Percentiles rank a stretch among this genome's conserved stretches.
Evolutionary conservation across 2,797 vertebrate genomes (phyloP).

Genomic region (Cryptoblepharus egeriae): DNA sequence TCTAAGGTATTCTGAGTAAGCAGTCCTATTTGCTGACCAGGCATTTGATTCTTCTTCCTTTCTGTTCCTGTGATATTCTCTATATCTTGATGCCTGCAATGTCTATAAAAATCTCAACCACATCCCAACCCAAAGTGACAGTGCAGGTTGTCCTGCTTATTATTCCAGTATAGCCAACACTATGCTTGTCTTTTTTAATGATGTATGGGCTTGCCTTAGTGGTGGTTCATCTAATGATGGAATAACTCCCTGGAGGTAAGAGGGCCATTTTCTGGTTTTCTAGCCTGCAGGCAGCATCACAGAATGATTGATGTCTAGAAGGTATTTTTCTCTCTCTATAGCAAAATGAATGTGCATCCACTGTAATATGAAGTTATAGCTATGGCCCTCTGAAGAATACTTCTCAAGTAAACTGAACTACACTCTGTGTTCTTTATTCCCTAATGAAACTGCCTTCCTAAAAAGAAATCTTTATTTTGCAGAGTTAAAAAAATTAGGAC

Average conservation of each 20-base stretch:
- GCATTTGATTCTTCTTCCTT: slow-evolving; percentile 23
- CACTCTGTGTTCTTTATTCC: slow-evolving; percentile 27
- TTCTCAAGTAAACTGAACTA: slow-evolving; percentile 36
- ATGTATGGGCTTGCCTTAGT: slow-evolving; percentile 53
- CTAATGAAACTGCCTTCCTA: slow-evolving; percentile 15
- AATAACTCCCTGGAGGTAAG: slow-evolving; percentile 61
- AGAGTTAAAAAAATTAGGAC: slow-evolving; percentile 4
- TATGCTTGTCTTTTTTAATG: slow-evolving; percentile 58
- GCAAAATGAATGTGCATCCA: slow-evolving; percentile 41
- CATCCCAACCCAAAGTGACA: slow-evolving; percentile 45
- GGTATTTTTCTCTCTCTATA: not conserved
- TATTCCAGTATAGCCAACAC: slow-evolving; percentile 49
- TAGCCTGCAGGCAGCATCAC: slow-evolving; percentile 57
- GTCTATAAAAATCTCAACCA: not conserved
- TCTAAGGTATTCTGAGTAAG: slow-evolving; percentile 57
- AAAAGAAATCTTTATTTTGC: slow-evolving; percentile 6
- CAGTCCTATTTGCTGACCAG: slow-evolving; percentile 26
- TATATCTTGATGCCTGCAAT: slow-evolving; percentile 31
- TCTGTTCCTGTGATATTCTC: slow-evolving; percentile 40
- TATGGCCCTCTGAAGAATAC: slow-evolving; percentile 42
- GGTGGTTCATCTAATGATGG: slow-evolving; percentile 72
- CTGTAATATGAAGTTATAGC: slow-evolving; percentile 51
- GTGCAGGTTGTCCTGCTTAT: slow-evolving; percentile 51
- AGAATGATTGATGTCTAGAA: slow-evolving; percentile 53
- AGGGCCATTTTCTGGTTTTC: slow-evolving; percentile 63